These are phyloP conservation scores for Lepidotrigona ventralis DNA, from an alignment of 1,140 invertebrate species.

Conservation along the genomic window DNA sequence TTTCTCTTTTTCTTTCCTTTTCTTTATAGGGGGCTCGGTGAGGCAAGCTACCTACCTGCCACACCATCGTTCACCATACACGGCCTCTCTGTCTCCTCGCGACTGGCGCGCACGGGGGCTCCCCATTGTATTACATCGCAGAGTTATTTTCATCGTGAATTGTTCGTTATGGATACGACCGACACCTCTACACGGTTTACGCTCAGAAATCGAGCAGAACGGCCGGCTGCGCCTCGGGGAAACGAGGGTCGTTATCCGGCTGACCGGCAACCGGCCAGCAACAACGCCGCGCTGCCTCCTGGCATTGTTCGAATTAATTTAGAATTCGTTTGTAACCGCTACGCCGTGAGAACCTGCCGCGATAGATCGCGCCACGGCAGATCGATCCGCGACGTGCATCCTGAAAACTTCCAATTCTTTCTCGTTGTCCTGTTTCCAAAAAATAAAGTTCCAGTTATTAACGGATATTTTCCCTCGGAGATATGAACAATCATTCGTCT, in stretches of 20 bases:
- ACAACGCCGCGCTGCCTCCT: conserved; percentile 7
- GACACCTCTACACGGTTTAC: conserved; percentile 44
- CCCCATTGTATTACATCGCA: conserved; percentile 46
- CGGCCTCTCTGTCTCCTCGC: conserved; percentile 56
- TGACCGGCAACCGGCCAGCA: not conserved
- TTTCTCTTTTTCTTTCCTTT: conserved; percentile 6
- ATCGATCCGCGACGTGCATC: not conserved
- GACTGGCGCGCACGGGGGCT: conserved; percentile 49
- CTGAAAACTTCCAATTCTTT: conserved; percentile 1
- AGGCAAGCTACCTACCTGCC: conserved; percentile 51
- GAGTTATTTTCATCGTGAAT: conserved; percentile 58
- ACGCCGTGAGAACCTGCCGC: conserved; percentile 15
- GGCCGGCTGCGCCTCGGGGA: not conserved
- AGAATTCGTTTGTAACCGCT: conserved; percentile 2
- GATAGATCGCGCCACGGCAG: not conserved
- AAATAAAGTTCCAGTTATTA: not conserved
- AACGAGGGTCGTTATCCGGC: conserved; percentile 5
- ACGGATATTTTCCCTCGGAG: no score
- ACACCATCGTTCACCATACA: conserved; percentile 63
- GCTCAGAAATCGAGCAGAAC: conserved; percentile 37
- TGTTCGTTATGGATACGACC: conserved; percentile 47
- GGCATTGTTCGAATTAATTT: conserved; percentile 49
- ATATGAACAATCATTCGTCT: no score
- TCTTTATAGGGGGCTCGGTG: conserved; percentile 53
- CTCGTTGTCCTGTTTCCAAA: not conserved